Conservation (phyloP, 2,797 vertebrate species). For the Alectoris magna region DNA sequence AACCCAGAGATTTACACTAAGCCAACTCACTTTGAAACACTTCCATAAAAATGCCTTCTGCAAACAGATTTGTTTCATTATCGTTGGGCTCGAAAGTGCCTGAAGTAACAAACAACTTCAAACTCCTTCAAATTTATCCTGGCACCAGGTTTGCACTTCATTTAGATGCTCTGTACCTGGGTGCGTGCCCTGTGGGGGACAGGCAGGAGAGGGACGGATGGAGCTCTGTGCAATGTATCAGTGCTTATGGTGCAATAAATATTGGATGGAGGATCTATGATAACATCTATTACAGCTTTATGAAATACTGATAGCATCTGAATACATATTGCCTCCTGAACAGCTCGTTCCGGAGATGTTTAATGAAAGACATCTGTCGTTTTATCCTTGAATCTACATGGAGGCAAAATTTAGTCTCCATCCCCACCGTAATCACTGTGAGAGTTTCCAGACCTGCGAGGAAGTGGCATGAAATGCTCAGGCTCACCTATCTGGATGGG, state of each 20-base stretch:
- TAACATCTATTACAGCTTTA: slow-evolving; percentile 73
- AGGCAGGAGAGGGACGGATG: neutral
- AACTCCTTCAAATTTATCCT: slow-evolving; percentile 41
- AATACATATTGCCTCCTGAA: slow-evolving; percentile 73
- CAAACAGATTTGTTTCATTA: slow-evolving; percentile 72
- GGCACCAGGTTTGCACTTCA: neutral
- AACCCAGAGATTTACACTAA: slow-evolving; percentile 58
- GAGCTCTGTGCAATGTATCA: neutral
- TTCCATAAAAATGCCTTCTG: slow-evolving; percentile 60
- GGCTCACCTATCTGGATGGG: neutral
- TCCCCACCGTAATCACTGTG: neutral
- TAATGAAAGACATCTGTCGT: slow-evolving; percentile 77
- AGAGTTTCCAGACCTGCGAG: neutral
- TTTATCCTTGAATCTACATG: slow-evolving; percentile 57
- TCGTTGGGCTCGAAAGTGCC: slow-evolving; percentile 15
- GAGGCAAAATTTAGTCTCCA: neutral
- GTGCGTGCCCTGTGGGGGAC: neutral
- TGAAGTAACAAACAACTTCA: slow-evolving; percentile 62
- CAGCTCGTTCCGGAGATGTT: slow-evolving; percentile 69
- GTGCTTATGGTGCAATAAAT: slow-evolving; percentile 70
- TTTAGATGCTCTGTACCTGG: slow-evolving; percentile 16
- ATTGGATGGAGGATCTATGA: slow-evolving; percentile 70
- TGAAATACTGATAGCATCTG: slow-evolving; percentile 75
- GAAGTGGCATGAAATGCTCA: neutral
- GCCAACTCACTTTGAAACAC: slow-evolving; percentile 46